A percentile compares a stretch with the other conserved stretches of the same genome.
These are phyloP conservation scores for Nothoprocta pentlandii DNA, from an alignment of 2,113 vertebrate genomes.

Conservation along the genomic window DNA sequence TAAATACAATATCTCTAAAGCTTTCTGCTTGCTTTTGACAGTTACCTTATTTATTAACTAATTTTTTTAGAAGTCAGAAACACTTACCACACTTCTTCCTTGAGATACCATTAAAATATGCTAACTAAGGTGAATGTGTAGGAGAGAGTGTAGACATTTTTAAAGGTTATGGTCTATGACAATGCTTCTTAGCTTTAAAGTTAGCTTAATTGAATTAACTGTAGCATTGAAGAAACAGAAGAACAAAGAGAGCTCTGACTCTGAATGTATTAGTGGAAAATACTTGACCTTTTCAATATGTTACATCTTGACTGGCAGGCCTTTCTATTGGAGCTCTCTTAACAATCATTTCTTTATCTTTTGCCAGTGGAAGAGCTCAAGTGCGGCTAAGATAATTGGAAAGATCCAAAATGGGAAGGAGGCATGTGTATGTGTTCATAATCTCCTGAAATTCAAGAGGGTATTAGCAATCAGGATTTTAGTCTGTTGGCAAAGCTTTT, in stretches of 20 bases:
- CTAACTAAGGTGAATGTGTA: conserved; percentile 70
- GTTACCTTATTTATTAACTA: conserved; percentile 25
- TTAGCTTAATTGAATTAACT: conserved; percentile 77
- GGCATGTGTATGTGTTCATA: neutral
- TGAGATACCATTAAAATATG: conserved; percentile 75
- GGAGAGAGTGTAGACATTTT: conserved; percentile 51
- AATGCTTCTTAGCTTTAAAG: conserved; percentile 57
- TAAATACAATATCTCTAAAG: conserved; percentile 31
- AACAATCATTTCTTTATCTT: conserved; percentile 15
- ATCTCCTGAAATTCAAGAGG: neutral
- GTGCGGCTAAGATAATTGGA: conserved; percentile 28
- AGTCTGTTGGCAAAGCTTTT: neutral
- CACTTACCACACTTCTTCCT: conserved; percentile 42
- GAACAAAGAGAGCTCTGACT: conserved; percentile 62
- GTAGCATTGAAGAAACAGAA: conserved; percentile 57
- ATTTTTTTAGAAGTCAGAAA: neutral
- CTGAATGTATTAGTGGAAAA: conserved; percentile 59
- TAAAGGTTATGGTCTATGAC: conserved; percentile 75
- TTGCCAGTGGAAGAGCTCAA: neutral
- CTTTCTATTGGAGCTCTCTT: conserved; percentile 2
- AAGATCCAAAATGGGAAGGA: neutral
- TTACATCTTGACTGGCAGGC: conserved; percentile 66
- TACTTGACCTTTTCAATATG: conserved; percentile 76
- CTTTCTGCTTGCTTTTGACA: conserved; percentile 20
- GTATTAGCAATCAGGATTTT: neutral